Evolutionary conservation across 2,797 vertebrate species (phyloP).

Genomic region (Microhierax caerulescens): DNA sequence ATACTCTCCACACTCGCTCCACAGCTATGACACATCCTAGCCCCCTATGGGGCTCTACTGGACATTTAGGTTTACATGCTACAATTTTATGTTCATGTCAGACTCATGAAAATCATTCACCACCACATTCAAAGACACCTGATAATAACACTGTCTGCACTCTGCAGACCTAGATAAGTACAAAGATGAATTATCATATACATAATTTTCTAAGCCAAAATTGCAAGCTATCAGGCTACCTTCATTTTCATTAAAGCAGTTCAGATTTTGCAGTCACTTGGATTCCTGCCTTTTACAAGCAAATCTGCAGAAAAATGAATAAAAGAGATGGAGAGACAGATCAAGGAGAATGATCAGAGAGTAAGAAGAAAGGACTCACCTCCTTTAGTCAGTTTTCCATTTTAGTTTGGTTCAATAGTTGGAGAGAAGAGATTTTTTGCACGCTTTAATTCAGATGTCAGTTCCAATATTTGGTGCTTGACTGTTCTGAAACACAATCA

Average conservation of each 20-base stretch:
- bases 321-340: neutral
- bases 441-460: constrained; percentile 14
- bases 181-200: neutral
- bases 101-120: neutral
- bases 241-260: neutral
- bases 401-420: constrained; percentile 26
- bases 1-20: accelerated
- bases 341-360: neutral
- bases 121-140: neutral
- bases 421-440: neutral
- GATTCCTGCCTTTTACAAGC: neutral
- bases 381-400: constrained; percentile 71
- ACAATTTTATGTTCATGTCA: neutral
- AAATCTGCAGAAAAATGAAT: neutral
- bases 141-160: neutral
- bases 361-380: constrained; percentile 61
- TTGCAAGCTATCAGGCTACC: neutral
- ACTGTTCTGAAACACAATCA: constrained; percentile 70
- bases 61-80: neutral
- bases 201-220: neutral
- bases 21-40: neutral
- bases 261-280: neutral
- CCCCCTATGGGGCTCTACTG: neutral
- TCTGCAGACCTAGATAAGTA: neutral
- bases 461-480: constrained; percentile 48